These are phyloP conservation scores for Pluvialis apricaria DNA, from an alignment of 2,113 vertebrate genomes.

Conservation along the genomic window DNA sequence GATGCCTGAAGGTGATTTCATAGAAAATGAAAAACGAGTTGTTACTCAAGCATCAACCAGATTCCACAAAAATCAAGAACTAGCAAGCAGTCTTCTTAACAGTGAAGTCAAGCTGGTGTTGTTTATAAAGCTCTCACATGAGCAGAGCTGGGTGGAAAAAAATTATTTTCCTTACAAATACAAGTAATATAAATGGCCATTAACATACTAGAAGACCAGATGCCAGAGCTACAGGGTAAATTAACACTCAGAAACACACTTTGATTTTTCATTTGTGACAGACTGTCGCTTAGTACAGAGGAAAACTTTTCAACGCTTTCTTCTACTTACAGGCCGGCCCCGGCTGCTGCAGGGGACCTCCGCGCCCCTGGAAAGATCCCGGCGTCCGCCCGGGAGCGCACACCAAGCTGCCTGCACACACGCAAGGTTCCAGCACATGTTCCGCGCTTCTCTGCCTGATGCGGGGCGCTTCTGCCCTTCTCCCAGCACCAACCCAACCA, in stretches of 20 bases:
- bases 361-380: not conserved
- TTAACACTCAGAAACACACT: not conserved
- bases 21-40: not conserved
- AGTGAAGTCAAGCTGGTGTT: not conserved
- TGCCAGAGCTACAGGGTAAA: not conserved
- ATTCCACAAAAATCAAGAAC: not conserved
- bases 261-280: not conserved
- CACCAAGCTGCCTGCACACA: not conserved
- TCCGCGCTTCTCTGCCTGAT: not conserved
- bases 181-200: not conserved
- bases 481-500: not conserved
- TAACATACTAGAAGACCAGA: not conserved
- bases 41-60: not conserved
- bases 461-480: fast-evolving
- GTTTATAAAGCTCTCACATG: not conserved
- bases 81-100: not conserved
- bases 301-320: not conserved
- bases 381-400: not conserved
- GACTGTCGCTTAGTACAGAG: not conserved
- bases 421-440: fast-evolving
- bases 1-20: not conserved
- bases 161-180: fast-evolving
- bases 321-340: not conserved
- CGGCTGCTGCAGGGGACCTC: not conserved
- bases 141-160: fast-evolving